Percentiles rank a stretch among this genome's conserved stretches.
phyloP scores from a whole-genome alignment of 2,113 vertebrate genomes.

The Cebidichthys violaceus region DNA sequence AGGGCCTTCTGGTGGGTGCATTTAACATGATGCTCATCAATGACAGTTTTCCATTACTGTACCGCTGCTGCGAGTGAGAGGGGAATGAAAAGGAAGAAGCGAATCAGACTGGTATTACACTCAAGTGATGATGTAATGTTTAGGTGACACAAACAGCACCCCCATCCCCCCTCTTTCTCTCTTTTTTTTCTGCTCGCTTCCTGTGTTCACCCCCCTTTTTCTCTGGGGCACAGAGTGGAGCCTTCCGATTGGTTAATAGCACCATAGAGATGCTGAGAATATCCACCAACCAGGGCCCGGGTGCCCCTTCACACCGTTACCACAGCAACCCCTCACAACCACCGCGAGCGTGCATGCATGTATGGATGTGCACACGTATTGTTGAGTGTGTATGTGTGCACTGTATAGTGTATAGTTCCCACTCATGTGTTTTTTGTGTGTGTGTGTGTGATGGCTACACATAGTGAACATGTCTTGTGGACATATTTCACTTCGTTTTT shows the following conservation, averaged over 20 bases:
- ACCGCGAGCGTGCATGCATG: slow-evolving; percentile 54
- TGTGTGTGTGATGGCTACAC: slow-evolving; percentile 31
- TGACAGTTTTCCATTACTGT: slow-evolving; percentile 53
- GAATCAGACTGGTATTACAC: slow-evolving; percentile 40
- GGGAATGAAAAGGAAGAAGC: slow-evolving; percentile 16
- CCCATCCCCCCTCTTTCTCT: slow-evolving; percentile 53
- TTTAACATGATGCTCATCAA: slow-evolving; percentile 41
- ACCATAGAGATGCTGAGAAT: slow-evolving; percentile 84
- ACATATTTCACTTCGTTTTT: not conserved
- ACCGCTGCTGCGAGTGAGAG: not conserved
- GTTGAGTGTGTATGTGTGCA: slow-evolving; percentile 26
- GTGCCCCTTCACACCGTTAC: slow-evolving; percentile 80
- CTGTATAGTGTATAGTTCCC: not conserved
- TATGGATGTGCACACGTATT: slow-evolving; percentile 31
- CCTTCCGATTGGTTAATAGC: slow-evolving; percentile 75
- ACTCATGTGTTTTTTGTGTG: slow-evolving; percentile 28
- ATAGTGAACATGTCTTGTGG: slow-evolving; percentile 7
- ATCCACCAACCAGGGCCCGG: slow-evolving; percentile 82
- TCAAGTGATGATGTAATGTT: slow-evolving; percentile 74
- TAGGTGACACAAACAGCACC: slow-evolving; percentile 63
- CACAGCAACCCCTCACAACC: slow-evolving; percentile 83
- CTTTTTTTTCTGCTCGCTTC: slow-evolving; percentile 48
- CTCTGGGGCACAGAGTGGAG: slow-evolving; percentile 68
- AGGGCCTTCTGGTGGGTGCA: slow-evolving; percentile 32
- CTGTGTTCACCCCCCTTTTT: slow-evolving; percentile 63